Percentiles rank a stretch among this genome's conserved stretches.
Conservation (phyloP, 2,888 invertebrate species). For the Thecophora atra region DNA sequence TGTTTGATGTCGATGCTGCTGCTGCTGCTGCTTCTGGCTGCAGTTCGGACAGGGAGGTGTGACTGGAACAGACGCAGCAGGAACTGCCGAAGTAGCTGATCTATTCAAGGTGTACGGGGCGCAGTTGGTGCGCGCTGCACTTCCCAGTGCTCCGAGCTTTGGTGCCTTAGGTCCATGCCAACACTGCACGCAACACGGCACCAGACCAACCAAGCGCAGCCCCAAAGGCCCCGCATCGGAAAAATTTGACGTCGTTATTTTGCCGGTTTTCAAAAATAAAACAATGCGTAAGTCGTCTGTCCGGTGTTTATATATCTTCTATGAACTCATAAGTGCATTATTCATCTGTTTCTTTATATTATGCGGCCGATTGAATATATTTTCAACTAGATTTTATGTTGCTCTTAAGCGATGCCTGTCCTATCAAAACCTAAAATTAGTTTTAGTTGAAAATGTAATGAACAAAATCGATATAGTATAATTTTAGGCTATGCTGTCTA, state of each 20-base stretch:
- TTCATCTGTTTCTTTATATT: too few relatives aligned
- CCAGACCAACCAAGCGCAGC: slow-evolving; percentile 61
- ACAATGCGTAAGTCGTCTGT: too few relatives aligned
- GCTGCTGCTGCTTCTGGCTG: slow-evolving; percentile 48
- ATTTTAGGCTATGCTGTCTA: too few relatives aligned
- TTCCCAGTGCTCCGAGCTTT: slow-evolving; percentile 50
- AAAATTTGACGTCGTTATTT: slow-evolving; percentile 56
- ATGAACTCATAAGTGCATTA: too few relatives aligned
- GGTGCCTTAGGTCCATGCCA: slow-evolving; percentile 57
- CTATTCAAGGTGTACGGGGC: slow-evolving; percentile 55
- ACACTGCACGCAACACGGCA: slow-evolving; percentile 63
- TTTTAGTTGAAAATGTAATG: too few relatives aligned
- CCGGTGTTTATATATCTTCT: too few relatives aligned
- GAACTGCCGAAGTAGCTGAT: slow-evolving; percentile 37
- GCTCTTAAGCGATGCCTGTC: too few relatives aligned
- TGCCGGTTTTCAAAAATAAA: slow-evolving; percentile 42
- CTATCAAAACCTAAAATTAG: too few relatives aligned
- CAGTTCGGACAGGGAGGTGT: slow-evolving; percentile 46
- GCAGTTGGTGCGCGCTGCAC: slow-evolving; percentile 48
- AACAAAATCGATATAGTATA: too few relatives aligned
- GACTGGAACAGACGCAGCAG: neutral
- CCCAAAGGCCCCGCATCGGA: slow-evolving; percentile 60
- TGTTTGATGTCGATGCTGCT: slow-evolving; percentile 40
- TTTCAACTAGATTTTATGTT: too few relatives aligned
- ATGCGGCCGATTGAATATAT: too few relatives aligned